These are phyloP conservation scores for Spinibarbus caldwelli DNA, from an alignment of 2,797 vertebrate genomes.

Conservation along the genomic window DNA sequence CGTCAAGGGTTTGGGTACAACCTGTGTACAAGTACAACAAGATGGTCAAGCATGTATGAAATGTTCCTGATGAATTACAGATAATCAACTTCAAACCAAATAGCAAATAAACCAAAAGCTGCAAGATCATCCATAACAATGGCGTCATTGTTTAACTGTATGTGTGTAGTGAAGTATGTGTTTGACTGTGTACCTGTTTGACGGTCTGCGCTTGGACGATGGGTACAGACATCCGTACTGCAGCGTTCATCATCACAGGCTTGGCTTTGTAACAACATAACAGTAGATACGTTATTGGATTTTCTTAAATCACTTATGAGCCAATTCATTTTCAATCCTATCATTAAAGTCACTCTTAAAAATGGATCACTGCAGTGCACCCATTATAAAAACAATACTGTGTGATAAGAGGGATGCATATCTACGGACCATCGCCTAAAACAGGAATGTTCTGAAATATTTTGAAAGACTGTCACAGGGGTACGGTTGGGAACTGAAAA, in stretches of 20 bases:
- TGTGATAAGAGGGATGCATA: neutral
- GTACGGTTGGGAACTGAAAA: neutral
- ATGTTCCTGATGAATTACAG: neutral
- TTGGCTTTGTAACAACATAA: constrained; percentile 80
- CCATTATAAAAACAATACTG: neutral
- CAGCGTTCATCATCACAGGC: constrained; percentile 88
- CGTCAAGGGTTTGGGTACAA: constrained; percentile 89
- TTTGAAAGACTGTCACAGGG: neutral
- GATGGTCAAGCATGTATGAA: neutral
- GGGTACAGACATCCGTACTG: constrained; percentile 95
- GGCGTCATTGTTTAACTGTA: neutral
- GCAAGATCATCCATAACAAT: neutral
- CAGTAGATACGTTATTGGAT: neutral
- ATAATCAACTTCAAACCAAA: neutral
- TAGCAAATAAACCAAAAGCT: neutral
- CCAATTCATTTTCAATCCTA: neutral
- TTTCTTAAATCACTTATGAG: neutral
- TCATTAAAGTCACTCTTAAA: neutral
- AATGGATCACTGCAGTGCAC: neutral
- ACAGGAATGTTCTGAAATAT: neutral
- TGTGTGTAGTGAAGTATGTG: neutral
- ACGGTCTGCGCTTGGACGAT: constrained; percentile 90
- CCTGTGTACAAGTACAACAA: constrained; percentile 75
- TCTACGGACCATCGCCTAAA: neutral
- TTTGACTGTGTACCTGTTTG: constrained; percentile 86